A percentile compares a stretch with the other conserved stretches of the same genome.
Evolutionary conservation across 2,888 invertebrate genomes (phyloP).

Genomic region (Tiliacea citrago): DNA sequence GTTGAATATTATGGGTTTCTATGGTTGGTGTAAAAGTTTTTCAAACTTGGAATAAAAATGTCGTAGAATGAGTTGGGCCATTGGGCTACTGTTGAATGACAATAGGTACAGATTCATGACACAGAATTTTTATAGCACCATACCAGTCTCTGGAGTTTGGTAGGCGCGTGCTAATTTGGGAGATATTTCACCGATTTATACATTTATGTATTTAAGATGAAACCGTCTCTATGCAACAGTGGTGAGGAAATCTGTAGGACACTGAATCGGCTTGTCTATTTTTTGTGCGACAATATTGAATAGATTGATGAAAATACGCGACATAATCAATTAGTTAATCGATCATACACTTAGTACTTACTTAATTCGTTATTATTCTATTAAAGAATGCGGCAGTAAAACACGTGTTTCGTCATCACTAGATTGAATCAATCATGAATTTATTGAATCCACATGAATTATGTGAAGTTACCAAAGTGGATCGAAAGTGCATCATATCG

Average conservation of each 20-base stretch:
- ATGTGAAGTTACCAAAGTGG: slow-evolving; percentile 63
- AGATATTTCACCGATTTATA: slow-evolving; percentile 4
- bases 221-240: not conserved
- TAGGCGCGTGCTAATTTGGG: slow-evolving; percentile 17
- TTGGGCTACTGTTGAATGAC: slow-evolving; percentile 27
- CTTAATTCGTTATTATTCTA: slow-evolving; percentile 16
- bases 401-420: slow-evolving; percentile 52
- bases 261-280: not conserved
- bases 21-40: slow-evolving; percentile 3
- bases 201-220: not conserved
- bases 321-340: not conserved
- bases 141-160: slow-evolving; percentile 8
- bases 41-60: slow-evolving; percentile 6
- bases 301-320: not conserved
- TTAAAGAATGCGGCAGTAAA: slow-evolving; percentile 37
- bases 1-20: slow-evolving; percentile 12
- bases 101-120: slow-evolving; percentile 17
- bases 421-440: slow-evolving; percentile 60
- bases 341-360: not conserved
- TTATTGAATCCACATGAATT: slow-evolving; percentile 60
- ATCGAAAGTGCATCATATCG: slow-evolving; percentile 68
- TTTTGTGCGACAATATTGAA: not conserved
- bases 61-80: not conserved
- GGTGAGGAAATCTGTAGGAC: not conserved
- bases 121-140: slow-evolving; percentile 28